These are phyloP conservation scores for Magallana ariakensis DNA, from an alignment of 1,140 invertebrate genomes.

Conservation along the genomic window DNA sequence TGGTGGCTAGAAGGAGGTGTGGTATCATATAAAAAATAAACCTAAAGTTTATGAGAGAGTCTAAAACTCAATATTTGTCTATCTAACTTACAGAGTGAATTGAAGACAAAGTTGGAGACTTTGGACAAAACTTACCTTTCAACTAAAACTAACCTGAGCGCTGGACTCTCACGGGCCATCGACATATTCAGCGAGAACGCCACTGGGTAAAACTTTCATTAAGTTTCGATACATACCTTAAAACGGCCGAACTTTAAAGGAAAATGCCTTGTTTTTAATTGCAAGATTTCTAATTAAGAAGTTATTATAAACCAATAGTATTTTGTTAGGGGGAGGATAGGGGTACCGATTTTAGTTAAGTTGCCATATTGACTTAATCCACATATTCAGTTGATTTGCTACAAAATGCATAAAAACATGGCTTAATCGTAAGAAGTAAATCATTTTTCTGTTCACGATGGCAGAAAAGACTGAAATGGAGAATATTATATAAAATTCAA, in stretches of 20 bases:
- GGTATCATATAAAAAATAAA: too few species aligned
- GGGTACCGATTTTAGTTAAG: too few species aligned
- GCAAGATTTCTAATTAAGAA: too few species aligned
- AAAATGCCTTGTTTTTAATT: too few species aligned
- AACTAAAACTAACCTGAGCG: constrained; percentile 61
- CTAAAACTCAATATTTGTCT: background rate
- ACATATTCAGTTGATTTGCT: too few species aligned
- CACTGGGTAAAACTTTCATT: constrained; percentile 32
- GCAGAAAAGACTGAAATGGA: too few species aligned
- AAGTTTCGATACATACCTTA: background rate
- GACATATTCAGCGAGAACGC: constrained; percentile 54
- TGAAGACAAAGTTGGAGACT: constrained; percentile 45
- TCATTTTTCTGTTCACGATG: too few species aligned
- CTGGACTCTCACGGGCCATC: constrained; percentile 57
- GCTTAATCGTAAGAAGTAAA: too few species aligned
- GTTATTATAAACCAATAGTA: too few species aligned
- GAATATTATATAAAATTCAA: background rate
- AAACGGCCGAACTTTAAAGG: background rate
- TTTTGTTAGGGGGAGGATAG: too few species aligned
- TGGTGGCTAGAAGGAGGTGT: background rate
- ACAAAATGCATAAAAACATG: too few species aligned
- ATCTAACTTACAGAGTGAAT: constrained; percentile 26
- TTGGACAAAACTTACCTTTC: constrained; percentile 61
- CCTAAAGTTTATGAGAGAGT: background rate
- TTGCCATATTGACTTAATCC: too few species aligned